These are phyloP conservation scores for Saccostrea glomerata DNA, from an alignment of 1,140 invertebrate species.

Conservation along the genomic window DNA sequence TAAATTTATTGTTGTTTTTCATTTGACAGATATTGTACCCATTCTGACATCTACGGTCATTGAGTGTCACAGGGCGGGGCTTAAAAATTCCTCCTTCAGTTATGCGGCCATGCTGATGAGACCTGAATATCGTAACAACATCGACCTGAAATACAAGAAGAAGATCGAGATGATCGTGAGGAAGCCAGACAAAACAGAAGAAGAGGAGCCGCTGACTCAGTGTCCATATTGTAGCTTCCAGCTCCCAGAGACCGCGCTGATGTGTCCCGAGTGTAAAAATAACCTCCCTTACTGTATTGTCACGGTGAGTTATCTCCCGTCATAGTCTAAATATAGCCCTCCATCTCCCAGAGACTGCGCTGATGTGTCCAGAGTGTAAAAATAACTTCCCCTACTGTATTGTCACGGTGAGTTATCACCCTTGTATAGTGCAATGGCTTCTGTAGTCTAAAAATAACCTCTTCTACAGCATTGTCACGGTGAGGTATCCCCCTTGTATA, in stretches of 20 bases:
- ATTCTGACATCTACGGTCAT: conserved; percentile 98
- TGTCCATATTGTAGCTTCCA: conserved; percentile 92
- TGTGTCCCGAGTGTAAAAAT: conserved; percentile 92
- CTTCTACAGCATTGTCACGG: conserved; percentile 96
- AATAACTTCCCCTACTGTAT: conserved; percentile 96
- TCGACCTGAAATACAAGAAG: conserved; percentile 94
- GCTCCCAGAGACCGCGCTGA: conserved; percentile 88
- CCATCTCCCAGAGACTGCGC: conserved; percentile 86
- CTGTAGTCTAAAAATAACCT: conserved; percentile 90
- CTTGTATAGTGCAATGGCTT: not conserved
- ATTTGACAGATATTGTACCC: conserved; percentile 92
- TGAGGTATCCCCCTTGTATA: conserved; percentile 78
- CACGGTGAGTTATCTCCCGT: too few species aligned
- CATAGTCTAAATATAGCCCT: too few species aligned
- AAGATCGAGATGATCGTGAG: conserved; percentile 96
- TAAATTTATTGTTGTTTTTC: not conserved
- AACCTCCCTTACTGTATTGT: conserved; percentile 96
- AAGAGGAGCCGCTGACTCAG: conserved; percentile 81
- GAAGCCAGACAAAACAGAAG: conserved; percentile 82
- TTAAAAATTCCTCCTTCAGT: conserved; percentile 92
- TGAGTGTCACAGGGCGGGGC: conserved; percentile 94
- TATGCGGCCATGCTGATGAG: conserved; percentile 95
- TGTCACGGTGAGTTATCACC: conserved; percentile 86
- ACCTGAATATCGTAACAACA: conserved; percentile 91
- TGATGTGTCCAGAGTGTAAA: conserved; percentile 92